Evolutionary conservation across 2,113 vertebrate species (phyloP).

Genomic region (Phaethornis superciliosus): DNA sequence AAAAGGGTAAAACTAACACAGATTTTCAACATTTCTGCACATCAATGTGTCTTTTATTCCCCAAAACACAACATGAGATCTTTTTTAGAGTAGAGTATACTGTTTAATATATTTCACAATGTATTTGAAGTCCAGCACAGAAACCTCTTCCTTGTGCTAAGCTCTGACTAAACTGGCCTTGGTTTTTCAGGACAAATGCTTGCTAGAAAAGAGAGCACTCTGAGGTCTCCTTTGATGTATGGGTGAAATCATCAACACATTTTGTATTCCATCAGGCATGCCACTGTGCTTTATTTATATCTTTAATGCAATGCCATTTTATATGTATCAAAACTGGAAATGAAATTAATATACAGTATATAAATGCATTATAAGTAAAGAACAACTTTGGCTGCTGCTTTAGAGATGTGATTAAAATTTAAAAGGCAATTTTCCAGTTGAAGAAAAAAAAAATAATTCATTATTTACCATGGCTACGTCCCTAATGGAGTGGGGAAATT

Average conservation of each 20-base stretch:
- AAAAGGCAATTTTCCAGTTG: constrained; percentile 54
- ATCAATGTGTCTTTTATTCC: background rate
- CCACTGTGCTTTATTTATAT: constrained; percentile 34
- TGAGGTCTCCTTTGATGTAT: background rate
- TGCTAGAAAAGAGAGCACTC: background rate
- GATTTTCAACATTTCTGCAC: background rate
- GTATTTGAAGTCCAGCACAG: constrained; percentile 16
- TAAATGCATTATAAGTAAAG: constrained; percentile 4
- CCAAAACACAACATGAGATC: background rate
- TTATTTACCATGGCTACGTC: constrained; percentile 62
- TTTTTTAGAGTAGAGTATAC: background rate
- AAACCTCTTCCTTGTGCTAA: background rate
- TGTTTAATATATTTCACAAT: background rate
- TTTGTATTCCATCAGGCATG: constrained; percentile 22
- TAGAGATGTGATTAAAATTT: constrained; percentile 64
- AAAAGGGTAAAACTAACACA: background rate
- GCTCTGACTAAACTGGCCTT: background rate
- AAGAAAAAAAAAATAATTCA: constrained; percentile 64
- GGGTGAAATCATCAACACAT: background rate
- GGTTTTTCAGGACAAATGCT: constrained; percentile 12
- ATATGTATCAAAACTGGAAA: constrained; percentile 3
- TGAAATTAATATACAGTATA: constrained; percentile 48
- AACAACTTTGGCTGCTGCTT: constrained; percentile 40
- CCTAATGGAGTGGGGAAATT: constrained; percentile 55
- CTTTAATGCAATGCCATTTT: constrained; percentile 39